Conservation (phyloP, 2,797 vertebrate species). For the Alosa sapidissima region DNA sequence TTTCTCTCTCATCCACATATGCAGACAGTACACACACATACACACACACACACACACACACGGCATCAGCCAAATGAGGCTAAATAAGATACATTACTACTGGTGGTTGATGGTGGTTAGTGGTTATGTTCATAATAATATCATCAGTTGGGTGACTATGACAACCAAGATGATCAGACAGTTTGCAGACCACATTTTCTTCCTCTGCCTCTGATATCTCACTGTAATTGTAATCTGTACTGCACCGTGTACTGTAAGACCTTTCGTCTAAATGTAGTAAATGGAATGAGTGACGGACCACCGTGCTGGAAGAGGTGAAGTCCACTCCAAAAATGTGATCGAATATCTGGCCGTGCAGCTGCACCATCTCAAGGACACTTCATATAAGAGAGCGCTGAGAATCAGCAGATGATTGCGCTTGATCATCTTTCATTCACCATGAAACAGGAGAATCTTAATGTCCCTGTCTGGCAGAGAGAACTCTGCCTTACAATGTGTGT, state of each 20-base stretch:
- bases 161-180: background rate
- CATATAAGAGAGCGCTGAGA: background rate
- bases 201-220: background rate
- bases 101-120: background rate
- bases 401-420: background rate
- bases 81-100: background rate
- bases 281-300: background rate
- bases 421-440: background rate
- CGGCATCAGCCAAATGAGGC: background rate
- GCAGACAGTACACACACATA: background rate
- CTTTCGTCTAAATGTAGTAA: background rate
- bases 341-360: background rate
- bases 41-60: slow-evolving; percentile 8
- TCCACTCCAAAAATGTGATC: background rate
- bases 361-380: background rate
- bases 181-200: background rate
- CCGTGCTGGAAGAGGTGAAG: background rate
- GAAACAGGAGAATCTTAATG: slow-evolving; percentile 1
- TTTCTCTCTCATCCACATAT: background rate
- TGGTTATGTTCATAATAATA: background rate
- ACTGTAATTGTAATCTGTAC: background rate
- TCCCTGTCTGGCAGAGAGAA: background rate
- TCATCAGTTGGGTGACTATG: background rate
- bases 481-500: background rate
- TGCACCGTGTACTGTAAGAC: background rate